phyloP scores from a whole-genome alignment of 1,140 invertebrate genomes.

The Heliconius melpomene region DNA sequence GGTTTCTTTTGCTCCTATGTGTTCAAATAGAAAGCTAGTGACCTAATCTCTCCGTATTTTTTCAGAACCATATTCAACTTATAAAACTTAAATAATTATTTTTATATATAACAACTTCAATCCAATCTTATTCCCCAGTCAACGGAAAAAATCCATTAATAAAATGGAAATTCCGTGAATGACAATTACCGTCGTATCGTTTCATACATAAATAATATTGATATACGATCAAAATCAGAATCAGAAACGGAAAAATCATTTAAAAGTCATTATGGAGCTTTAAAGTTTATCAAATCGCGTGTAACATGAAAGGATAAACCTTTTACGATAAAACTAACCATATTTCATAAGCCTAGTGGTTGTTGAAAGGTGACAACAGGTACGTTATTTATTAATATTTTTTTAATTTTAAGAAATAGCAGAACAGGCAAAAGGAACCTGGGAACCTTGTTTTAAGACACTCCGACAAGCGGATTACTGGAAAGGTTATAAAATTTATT shows the following conservation, averaged over 20 bases:
- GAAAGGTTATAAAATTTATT: too few species aligned
- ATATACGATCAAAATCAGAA: neutral
- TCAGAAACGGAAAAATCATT: constrained; percentile 42
- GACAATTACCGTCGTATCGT: constrained; percentile 14
- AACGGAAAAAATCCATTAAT: neutral
- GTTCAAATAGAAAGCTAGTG: too few species aligned
- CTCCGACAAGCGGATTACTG: too few species aligned
- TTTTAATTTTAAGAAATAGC: too few species aligned
- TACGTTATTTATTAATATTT: too few species aligned
- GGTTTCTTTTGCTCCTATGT: too few species aligned
- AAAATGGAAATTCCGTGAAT: neutral
- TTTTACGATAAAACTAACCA: neutral
- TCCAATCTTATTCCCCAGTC: neutral
- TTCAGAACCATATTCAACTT: too few species aligned
- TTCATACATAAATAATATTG: constrained; percentile 27
- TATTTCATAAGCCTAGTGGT: neutral
- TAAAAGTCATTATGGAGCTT: constrained; percentile 46
- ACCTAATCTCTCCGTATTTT: too few species aligned
- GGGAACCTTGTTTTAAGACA: too few species aligned
- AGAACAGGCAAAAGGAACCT: too few species aligned
- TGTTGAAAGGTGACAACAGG: neutral
- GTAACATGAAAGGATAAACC: constrained; percentile 46
- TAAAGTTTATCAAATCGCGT: constrained; percentile 39
- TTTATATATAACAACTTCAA: neutral
- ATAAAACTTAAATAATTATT: too few species aligned